Evolutionary conservation across 2,888 invertebrate species (phyloP).

Genomic region (Osmoderma eremita): DNA sequence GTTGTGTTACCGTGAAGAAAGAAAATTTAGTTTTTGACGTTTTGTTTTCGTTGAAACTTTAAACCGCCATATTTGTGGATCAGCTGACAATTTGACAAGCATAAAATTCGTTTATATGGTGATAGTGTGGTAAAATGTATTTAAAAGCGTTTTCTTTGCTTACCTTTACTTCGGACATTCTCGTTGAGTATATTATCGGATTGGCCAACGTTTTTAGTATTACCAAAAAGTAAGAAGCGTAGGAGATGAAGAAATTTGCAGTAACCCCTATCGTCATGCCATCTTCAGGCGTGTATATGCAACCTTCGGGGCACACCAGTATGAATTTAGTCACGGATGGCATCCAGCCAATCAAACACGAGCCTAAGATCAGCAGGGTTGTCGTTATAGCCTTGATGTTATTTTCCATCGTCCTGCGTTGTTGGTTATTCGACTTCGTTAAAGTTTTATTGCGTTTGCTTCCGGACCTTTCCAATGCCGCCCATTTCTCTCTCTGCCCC

Average conservation of each 20-base stretch:
- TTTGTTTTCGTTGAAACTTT: too few species aligned
- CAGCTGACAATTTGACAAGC: too few species aligned
- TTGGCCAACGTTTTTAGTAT: slow-evolving; percentile 72
- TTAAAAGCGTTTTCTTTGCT: slow-evolving; percentile 42
- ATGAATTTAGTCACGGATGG: slow-evolving; percentile 69
- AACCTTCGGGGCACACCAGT: slow-evolving; percentile 66
- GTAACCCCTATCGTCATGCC: slow-evolving; percentile 28
- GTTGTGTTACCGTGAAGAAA: too few species aligned
- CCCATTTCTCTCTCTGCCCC: slow-evolving; percentile 66
- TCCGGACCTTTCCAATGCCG: slow-evolving; percentile 61
- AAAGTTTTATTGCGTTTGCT: slow-evolving; percentile 55
- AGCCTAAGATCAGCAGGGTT: slow-evolving; percentile 71
- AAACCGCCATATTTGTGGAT: too few species aligned
- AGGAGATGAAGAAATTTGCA: slow-evolving; percentile 47
- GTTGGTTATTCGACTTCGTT: slow-evolving; percentile 51
- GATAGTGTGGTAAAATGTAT: too few species aligned
- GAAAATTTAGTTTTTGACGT: too few species aligned
- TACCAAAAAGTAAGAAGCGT: slow-evolving; percentile 66
- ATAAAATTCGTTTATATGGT: too few species aligned
- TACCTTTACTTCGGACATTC: slow-evolving; percentile 74
- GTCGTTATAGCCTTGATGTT: slow-evolving; percentile 71
- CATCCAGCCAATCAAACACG: slow-evolving; percentile 70
- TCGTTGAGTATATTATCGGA: slow-evolving; percentile 73
- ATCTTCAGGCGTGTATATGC: slow-evolving; percentile 52
- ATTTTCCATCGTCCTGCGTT: slow-evolving; percentile 61